Evolutionary conservation across 1,140 invertebrate genomes (phyloP).

Genomic region (Linepithema humile): DNA sequence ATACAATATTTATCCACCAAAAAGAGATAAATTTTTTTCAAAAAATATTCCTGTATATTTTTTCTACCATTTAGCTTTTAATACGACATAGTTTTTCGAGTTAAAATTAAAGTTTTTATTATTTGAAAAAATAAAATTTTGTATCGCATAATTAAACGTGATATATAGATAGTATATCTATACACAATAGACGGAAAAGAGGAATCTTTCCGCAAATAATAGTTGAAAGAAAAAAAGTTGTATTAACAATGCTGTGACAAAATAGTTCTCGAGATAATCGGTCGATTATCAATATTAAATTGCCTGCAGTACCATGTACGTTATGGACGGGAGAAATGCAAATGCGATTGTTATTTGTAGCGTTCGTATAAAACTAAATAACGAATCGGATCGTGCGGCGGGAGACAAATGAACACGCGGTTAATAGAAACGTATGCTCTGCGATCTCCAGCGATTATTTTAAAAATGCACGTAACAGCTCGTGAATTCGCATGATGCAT

Average conservation of each 20-base stretch:
- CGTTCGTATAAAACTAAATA: conserved; percentile 45
- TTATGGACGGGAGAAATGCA: conserved; percentile 10
- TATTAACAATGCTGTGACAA: not conserved
- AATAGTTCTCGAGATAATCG: not conserved
- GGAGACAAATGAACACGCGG: conserved; percentile 44
- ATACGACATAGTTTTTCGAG: no score
- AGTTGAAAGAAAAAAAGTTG: no score
- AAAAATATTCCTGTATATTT: no score
- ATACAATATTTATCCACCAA: no score
- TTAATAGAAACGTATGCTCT: conserved; percentile 38
- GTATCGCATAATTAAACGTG: no score
- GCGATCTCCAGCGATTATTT: conserved; percentile 6
- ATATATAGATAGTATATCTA: no score
- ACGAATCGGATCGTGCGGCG: conserved; percentile 46
- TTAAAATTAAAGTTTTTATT: no score
- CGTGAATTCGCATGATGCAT: conserved; percentile 46
- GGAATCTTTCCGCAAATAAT: no score
- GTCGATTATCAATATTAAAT: conserved; percentile 12
- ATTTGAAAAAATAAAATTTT: no score
- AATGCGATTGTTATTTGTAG: conserved; percentile 36
- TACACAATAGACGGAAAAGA: no score
- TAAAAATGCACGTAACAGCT: conserved; percentile 55
- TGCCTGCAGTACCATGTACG: not conserved
- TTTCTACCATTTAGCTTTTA: no score
- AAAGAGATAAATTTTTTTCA: no score